Evolutionary conservation across 2,888 invertebrate species (phyloP).

Genomic region (Chironomus riparius): DNA sequence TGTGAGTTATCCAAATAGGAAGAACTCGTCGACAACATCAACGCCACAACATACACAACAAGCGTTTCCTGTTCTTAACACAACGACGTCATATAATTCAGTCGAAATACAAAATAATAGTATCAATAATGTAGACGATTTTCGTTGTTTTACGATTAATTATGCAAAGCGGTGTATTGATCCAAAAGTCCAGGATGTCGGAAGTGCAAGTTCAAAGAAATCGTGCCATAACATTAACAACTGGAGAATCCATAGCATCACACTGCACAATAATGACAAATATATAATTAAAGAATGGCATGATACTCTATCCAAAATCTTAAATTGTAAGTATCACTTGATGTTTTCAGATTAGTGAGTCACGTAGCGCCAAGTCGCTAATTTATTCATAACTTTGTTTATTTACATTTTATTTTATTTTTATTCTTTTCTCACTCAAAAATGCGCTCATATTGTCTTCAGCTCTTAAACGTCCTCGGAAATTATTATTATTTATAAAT

Average conservation of each 20-base stretch:
- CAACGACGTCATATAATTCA: too few species aligned
- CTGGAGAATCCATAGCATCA: slow-evolving; percentile 5
- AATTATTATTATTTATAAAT: slow-evolving; percentile 69
- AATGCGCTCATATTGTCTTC: too few species aligned
- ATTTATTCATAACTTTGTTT: not conserved
- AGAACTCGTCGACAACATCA: not conserved
- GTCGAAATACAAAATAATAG: not conserved
- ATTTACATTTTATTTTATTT: slow-evolving; percentile 1
- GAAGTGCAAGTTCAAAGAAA: not conserved
- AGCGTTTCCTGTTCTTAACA: not conserved
- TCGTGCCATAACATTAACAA: not conserved
- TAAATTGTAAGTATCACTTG: slow-evolving; percentile 39
- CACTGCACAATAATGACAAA: slow-evolving; percentile 46
- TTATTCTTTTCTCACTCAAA: not conserved
- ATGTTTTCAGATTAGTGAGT: too few species aligned
- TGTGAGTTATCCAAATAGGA: not conserved
- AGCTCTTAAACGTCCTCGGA: slow-evolving; percentile 49
- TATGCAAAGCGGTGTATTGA: slow-evolving; percentile 2
- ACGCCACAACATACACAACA: not conserved
- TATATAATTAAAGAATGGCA: slow-evolving; percentile 55
- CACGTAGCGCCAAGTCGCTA: not conserved
- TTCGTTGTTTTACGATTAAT: not conserved
- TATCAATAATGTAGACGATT: not conserved
- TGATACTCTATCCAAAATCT: slow-evolving; percentile 47
- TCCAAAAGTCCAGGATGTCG: not conserved